Evolutionary conservation across 1,140 invertebrate genomes (phyloP).

Genomic region (Proctacanthus coquilletti): DNA sequence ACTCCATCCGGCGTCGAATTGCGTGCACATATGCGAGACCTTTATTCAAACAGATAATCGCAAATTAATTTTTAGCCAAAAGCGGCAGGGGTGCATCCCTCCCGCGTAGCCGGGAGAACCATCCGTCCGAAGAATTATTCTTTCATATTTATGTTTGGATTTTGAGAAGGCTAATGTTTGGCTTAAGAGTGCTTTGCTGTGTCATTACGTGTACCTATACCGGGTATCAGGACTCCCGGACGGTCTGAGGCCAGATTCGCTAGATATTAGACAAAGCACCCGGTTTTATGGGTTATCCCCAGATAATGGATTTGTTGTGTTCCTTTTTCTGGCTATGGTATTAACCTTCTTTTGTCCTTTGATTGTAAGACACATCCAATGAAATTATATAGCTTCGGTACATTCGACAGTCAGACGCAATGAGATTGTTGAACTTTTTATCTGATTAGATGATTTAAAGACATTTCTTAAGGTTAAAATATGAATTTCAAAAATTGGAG

Average conservation of each 20-base stretch:
- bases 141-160: neutral
- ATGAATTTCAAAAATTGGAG: no score
- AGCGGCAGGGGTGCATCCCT: neutral
- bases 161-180: neutral
- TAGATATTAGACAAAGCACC: neutral
- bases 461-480: no score
- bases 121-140: neutral
- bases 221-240: neutral
- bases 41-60: slow-evolving; percentile 26
- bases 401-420: no score
- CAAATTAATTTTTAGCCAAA: slow-evolving; percentile 22
- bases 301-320: slow-evolving; percentile 1
- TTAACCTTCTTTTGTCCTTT: no score
- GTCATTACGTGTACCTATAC: neutral
- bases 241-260: neutral
- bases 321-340: neutral
- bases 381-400: no score
- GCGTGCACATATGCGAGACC: slow-evolving; percentile 7
- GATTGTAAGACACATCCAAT: no score
- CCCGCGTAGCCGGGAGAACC: slow-evolving; percentile 5
- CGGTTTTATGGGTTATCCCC: neutral
- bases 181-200: neutral
- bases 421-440: no score
- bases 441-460: no score
- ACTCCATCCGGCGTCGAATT: neutral